These are phyloP conservation scores for Epinephelus malabaricus DNA, from an alignment of 2,797 vertebrate species.

Conservation along the genomic window DNA sequence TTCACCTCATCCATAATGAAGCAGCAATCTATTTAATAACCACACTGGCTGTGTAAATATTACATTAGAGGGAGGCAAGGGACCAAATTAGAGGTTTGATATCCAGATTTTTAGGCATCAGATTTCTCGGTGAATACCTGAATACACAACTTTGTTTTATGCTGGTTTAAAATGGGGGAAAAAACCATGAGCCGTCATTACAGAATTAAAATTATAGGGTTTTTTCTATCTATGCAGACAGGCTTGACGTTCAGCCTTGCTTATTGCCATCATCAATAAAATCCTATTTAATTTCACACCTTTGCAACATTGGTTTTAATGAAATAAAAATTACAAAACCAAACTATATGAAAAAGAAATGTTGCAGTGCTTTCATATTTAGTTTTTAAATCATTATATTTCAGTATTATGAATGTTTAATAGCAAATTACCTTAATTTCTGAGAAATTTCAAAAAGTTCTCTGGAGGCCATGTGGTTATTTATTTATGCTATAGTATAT, in stretches of 20 bases:
- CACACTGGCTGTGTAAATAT: slow-evolving; percentile 85
- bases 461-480: neutral
- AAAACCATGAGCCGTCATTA: neutral
- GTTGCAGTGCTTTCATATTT: neutral
- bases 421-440: neutral
- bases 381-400: neutral
- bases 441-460: neutral
- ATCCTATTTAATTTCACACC: neutral
- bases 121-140: slow-evolving; percentile 64
- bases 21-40: slow-evolving; percentile 80
- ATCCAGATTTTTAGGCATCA: slow-evolving; percentile 76
- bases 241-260: neutral
- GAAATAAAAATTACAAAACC: neutral
- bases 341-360: neutral
- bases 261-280: neutral
- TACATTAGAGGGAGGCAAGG: slow-evolving; percentile 84
- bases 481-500: neutral
- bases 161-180: neutral
- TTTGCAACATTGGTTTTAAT: neutral
- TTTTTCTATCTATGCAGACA: neutral
- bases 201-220: neutral
- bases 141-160: slow-evolving; percentile 38
- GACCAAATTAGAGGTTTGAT: slow-evolving; percentile 83
- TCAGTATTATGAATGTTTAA: neutral
- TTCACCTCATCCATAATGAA: slow-evolving; percentile 87